These are phyloP conservation scores for Eubasilissa regina DNA, from an alignment of 1,140 invertebrate genomes.

Conservation along the genomic window DNA sequence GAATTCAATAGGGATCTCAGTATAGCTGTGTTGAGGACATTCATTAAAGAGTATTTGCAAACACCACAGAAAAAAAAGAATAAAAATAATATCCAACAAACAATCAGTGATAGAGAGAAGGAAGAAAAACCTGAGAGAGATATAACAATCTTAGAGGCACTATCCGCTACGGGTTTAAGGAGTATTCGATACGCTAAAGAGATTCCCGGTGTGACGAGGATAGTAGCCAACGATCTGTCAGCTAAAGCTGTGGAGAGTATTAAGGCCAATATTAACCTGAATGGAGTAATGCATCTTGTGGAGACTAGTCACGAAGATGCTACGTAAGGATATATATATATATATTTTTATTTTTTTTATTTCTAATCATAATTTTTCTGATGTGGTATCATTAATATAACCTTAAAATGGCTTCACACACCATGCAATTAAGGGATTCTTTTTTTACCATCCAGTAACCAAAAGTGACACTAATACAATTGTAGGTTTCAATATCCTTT, in stretches of 20 bases:
- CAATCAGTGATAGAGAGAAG: constrained; percentile 25
- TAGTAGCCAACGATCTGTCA: constrained; percentile 97
- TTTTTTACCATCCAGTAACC: too few relatives aligned
- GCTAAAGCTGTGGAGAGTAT: constrained; percentile 89
- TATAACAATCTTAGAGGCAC: constrained; percentile 86
- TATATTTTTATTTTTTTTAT: too few relatives aligned
- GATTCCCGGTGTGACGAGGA: constrained; percentile 84
- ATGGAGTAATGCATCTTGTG: constrained; percentile 84
- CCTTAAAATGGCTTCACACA: too few relatives aligned
- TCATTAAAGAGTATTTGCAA: constrained; percentile 69
- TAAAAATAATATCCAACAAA: constrained; percentile 1
- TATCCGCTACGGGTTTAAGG: constrained; percentile 95
- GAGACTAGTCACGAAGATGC: constrained; percentile 86
- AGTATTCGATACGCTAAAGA: constrained; percentile 98
- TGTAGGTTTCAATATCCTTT: too few relatives aligned
- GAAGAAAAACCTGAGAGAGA: neutral
- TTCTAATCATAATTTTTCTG: too few relatives aligned
- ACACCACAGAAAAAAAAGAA: constrained; percentile 51
- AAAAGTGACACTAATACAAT: too few relatives aligned
- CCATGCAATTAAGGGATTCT: too few relatives aligned
- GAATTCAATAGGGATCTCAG: constrained; percentile 98
- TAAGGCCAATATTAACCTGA: constrained; percentile 84
- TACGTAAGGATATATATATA: constrained; percentile 76
- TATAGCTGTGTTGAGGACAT: constrained; percentile 76
- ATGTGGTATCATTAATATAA: too few relatives aligned